Base-by-base conservation (phyloP, 2,113 vertebrate species). In the Python bivittatus region DNA sequence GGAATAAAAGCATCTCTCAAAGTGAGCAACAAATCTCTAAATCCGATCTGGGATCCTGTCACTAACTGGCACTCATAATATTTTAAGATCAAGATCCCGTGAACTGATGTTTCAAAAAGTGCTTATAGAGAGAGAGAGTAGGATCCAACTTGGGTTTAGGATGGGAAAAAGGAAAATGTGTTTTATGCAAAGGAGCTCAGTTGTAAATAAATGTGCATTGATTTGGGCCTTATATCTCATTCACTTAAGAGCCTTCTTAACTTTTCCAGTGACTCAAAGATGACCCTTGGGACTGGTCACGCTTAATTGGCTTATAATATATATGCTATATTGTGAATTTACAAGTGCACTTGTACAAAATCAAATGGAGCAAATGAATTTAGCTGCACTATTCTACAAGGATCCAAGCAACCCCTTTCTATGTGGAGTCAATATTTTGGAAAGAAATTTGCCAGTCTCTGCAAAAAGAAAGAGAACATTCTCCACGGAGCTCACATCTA, bases 1-100 rank as follows among this genome's bases (percentile, higher is more conserved):
- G 88, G 86, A 88, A 91, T 84, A 13, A 42, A 25, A 83, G 11
- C 58, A 68, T 44, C 88, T 86, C 64, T 92, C 58, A 68, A 92
- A 86, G 29, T 83, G 15, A 88, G n/a, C 54, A 88, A 44, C 44
- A 61, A 33, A 64, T 88, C 86, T 84, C 23, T 42, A 38, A 54
- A 88, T 91, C n/a, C 42, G 42, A 56, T 53, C 53, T 13, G 23
- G 7, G 11, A 88, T 3, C 9, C n/a, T 23, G 23, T 42, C 58
- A 23, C 29, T 54, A 23, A n/a, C 12, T 38, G 52, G 57, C 44
- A 56, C 60, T 27, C 53, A 83, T 60, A 1, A 29, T 53, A 0
- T 29, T 13, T 60, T 87, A 93, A 38, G 33, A 90, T 87, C 11
- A 90, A 25, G 33, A 68, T 1, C 2, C 38, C 27, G 83, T 79